These are phyloP conservation scores for Drepana arcuata DNA, from an alignment of 1,140 invertebrate species.

Conservation along the genomic window DNA sequence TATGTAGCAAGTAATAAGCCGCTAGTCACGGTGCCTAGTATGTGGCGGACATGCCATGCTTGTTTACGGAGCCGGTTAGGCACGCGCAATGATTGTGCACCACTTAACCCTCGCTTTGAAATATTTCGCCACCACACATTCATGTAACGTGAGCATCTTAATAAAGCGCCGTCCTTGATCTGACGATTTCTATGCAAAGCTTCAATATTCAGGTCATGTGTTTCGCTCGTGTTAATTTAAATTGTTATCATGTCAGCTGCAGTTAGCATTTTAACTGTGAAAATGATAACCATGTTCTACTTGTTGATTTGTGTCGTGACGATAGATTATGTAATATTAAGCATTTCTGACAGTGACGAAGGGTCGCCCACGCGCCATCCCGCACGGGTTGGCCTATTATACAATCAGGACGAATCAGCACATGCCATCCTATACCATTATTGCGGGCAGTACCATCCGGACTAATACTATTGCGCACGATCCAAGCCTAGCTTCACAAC, in stretches of 20 bases:
- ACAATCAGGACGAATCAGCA: constrained; percentile 61
- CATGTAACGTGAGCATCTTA: too few species aligned
- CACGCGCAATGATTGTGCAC: constrained; percentile 17
- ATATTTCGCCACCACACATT: too few species aligned
- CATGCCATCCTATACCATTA: constrained; percentile 9
- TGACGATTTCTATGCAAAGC: too few species aligned
- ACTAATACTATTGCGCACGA: not conserved
- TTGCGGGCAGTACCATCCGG: not conserved
- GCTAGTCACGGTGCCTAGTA: too few species aligned
- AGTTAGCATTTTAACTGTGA: not conserved
- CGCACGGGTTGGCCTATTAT: constrained; percentile 58
- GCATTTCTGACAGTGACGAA: constrained; percentile 33
- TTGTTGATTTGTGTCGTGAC: not conserved
- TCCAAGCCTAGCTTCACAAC: constrained; percentile 13
- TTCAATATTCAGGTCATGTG: not conserved
- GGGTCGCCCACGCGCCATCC: constrained; percentile 53
- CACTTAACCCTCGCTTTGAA: not conserved
- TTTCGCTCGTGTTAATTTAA: not conserved
- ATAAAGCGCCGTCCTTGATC: too few species aligned
- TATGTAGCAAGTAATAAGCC: too few species aligned
- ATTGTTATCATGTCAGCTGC: not conserved
- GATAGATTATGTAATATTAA: not conserved
- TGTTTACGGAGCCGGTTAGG: constrained; percentile 21
- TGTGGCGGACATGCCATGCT: too few species aligned
- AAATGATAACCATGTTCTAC: not conserved